These are phyloP conservation scores for Spodoptera picta DNA, from an alignment of 2,888 invertebrate species.

Conservation along the genomic window DNA sequence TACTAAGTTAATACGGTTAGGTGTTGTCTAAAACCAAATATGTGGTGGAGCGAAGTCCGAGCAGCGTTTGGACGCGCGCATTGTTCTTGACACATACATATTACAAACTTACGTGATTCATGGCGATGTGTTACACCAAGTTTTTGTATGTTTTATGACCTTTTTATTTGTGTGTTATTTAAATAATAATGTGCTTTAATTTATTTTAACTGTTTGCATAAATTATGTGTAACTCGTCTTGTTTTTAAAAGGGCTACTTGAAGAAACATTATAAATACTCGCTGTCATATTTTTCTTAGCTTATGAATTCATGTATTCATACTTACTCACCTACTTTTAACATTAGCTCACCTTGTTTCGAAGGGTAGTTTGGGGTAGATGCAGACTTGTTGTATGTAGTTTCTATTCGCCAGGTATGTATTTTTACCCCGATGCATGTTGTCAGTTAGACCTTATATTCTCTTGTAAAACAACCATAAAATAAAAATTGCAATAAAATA, in stretches of 20 bases:
- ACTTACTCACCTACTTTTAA: too few relatives aligned
- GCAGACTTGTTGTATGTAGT: too few relatives aligned
- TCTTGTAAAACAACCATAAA: too few relatives aligned
- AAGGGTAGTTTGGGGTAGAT: too few relatives aligned
- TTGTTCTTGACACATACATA: conserved; percentile 57
- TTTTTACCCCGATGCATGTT: too few relatives aligned
- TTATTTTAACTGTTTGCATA: conserved; percentile 46
- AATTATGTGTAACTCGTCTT: conserved; percentile 8
- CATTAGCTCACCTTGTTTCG: too few relatives aligned
- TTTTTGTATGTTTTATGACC: conserved; percentile 54
- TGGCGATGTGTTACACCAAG: conserved; percentile 49
- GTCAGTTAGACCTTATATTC: too few relatives aligned
- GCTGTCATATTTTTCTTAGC: not conserved
- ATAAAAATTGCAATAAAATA: not conserved
- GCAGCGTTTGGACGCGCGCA: conserved; percentile 44
- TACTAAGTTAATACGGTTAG: conserved; percentile 82
- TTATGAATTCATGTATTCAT: too few relatives aligned
- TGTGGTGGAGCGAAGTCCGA: conserved; percentile 53
- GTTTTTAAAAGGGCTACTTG: not conserved
- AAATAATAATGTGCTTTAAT: conserved; percentile 53
- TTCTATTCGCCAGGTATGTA: too few relatives aligned
- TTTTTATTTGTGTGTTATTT: conserved; percentile 57
- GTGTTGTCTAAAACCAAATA: conserved; percentile 83
- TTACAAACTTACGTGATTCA: conserved; percentile 56
- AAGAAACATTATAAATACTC: not conserved